Conservation (phyloP, 1,140 invertebrate genomes). For the Drosophila hydei region DNA sequence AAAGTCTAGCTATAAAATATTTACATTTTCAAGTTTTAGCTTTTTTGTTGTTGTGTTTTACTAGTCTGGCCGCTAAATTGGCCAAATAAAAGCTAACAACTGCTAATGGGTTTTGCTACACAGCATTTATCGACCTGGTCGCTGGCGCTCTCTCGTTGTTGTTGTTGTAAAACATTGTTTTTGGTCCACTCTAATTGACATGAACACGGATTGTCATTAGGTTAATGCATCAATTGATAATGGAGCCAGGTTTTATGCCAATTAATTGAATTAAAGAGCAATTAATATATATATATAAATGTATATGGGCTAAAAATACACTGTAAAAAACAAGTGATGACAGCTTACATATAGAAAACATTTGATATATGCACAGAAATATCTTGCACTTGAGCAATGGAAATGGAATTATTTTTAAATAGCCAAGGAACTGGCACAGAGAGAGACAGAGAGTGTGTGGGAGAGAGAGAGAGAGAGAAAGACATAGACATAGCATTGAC, state of each 20-base stretch:
- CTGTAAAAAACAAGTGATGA: background rate
- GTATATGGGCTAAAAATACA: background rate
- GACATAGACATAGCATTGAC: slow-evolving; percentile 50
- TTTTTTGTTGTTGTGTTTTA: slow-evolving; percentile 2
- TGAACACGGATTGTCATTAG: slow-evolving; percentile 44
- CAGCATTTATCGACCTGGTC: slow-evolving; percentile 15
- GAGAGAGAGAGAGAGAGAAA: background rate
- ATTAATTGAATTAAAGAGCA: slow-evolving; percentile 60
- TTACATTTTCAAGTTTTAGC: slow-evolving; percentile 4
- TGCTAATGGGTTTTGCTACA: slow-evolving; percentile 47
- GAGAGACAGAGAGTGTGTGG: background rate
- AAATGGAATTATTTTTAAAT: slow-evolving; percentile 18
- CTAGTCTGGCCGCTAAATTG: slow-evolving; percentile 39
- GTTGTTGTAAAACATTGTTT: slow-evolving; percentile 42
- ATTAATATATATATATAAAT: slow-evolving; percentile 32
- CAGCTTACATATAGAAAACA: background rate
- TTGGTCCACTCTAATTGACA: slow-evolving; percentile 46
- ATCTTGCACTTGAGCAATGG: slow-evolving; percentile 8
- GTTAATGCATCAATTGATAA: slow-evolving; percentile 45
- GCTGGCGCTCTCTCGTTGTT: slow-evolving; percentile 11
- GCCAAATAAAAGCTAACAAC: slow-evolving; percentile 45
- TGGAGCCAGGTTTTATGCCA: slow-evolving; percentile 16
- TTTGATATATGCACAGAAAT: background rate
- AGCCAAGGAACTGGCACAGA: background rate
- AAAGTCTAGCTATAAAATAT: background rate